phyloP scores from a whole-genome alignment of 2,888 invertebrate species.

The Heliconius cydno region DNA sequence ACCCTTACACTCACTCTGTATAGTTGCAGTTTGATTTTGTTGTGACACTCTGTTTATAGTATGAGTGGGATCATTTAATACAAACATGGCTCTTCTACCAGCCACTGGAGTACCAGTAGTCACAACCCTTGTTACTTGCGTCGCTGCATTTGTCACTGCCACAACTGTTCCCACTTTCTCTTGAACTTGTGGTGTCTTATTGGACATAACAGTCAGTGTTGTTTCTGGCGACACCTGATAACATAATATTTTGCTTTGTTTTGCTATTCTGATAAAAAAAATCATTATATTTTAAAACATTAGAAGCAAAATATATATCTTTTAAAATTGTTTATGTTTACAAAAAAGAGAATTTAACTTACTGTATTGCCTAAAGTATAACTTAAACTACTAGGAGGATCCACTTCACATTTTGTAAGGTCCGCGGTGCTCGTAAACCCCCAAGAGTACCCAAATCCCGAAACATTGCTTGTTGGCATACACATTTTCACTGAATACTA shows the following conservation, averaged over 20 bases:
- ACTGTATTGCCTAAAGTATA: slow-evolving; percentile 81
- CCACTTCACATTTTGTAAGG: slow-evolving; percentile 79
- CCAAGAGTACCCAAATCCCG: slow-evolving; percentile 82
- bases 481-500: slow-evolving; percentile 72
- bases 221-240: slow-evolving; percentile 80
- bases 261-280: neutral
- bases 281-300: neutral
- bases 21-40: slow-evolving; percentile 78
- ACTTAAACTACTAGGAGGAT: slow-evolving; percentile 78
- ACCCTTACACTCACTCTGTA: slow-evolving; percentile 69
- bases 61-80: slow-evolving; percentile 76
- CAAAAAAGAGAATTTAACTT: slow-evolving; percentile 51
- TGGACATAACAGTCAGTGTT: slow-evolving; percentile 79
- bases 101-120: slow-evolving; percentile 70
- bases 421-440: slow-evolving; percentile 80
- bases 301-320: neutral
- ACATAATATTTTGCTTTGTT: slow-evolving; percentile 5
- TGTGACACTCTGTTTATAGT: slow-evolving; percentile 75
- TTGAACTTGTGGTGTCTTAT: slow-evolving; percentile 79
- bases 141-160: slow-evolving; percentile 71
- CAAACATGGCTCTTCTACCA: slow-evolving; percentile 76
- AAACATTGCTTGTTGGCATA: slow-evolving; percentile 82
- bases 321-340: neutral
- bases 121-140: slow-evolving; percentile 75
- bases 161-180: slow-evolving; percentile 79